Conservation (phyloP, 2,797 vertebrate genomes). For the Pangasius larnaudii region DNA sequence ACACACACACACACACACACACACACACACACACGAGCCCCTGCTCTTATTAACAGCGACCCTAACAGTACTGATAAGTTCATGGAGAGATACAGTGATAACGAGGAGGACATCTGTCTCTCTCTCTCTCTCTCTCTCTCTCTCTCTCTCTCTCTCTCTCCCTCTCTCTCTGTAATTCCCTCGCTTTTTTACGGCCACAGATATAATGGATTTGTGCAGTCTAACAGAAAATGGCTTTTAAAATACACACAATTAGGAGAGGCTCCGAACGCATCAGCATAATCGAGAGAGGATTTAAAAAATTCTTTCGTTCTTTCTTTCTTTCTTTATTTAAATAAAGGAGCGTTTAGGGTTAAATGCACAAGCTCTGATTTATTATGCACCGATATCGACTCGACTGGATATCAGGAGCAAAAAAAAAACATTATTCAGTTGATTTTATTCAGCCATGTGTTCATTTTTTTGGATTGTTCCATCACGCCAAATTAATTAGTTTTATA, state of each 20-base stretch:
- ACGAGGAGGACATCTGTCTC: conserved; percentile 95
- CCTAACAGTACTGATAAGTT: conserved; percentile 75
- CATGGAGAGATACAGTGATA: conserved; percentile 70
- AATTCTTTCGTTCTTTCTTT: conserved; percentile 74
- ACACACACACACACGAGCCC: conserved; percentile 15
- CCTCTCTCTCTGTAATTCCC: conserved; percentile 89
- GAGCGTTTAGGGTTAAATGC: conserved; percentile 66
- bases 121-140: conserved; percentile 55
- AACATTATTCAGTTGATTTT: conserved; percentile 81
- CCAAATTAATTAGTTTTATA: conserved; percentile 70
- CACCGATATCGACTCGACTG: conserved; percentile 69
- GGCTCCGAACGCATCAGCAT: conserved; percentile 80
- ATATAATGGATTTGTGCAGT: conserved; percentile 99
- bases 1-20: neutral
- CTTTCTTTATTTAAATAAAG: neutral
- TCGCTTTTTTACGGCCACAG: conserved; percentile 87
- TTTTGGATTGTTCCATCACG: neutral
- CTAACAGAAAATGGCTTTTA: conserved; percentile 99
- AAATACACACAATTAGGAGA: conserved; percentile 94
- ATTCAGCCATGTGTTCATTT: conserved; percentile 58
- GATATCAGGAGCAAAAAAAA: conserved; percentile 34
- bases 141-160: conserved; percentile 69
- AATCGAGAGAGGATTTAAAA: conserved; percentile 83
- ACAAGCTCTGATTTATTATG: conserved; percentile 76
- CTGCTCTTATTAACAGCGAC: conserved; percentile 67